Evolutionary conservation across 1,140 invertebrate species (phyloP), one percentile per base, ranked within the genome.

Genomic region (Drosophila nigrodunni): DNA sequence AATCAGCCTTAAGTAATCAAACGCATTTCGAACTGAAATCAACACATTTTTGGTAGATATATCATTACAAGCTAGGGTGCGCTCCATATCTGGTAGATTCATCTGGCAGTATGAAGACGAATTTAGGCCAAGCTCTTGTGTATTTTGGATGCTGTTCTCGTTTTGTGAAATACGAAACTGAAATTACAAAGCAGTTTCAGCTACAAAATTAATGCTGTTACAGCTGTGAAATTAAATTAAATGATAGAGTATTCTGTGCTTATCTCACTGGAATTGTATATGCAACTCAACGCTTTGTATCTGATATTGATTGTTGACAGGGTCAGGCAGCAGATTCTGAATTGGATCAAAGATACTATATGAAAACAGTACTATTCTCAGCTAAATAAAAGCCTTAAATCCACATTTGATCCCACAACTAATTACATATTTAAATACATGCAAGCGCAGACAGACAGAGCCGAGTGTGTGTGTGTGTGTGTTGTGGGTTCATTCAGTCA

Each of bases 351-450:
- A 35, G 47, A 58, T 43, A 39, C 37, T 37, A 37, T 41, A 65
- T 49, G 44, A 58, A 47, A 58, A 21, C 18, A 50, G 47, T 37
- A 30, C 25, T 30, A 35, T 64, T 35, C 41, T 57, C 47, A 67
- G 64, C 52, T 21, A 59, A 59, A 68, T 44, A 21, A 44, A 62
- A 58, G 13, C 66, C 58, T 70, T 69, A 60, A 69, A 74, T 70
- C 50, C 50, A 46, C 64, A 59, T 58, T 66, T 43, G 44, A 49
- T 37, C 43, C 35, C 47, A 30, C 35, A 69, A 74, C 72, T 74
- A 74, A 74, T 74, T 74, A 74, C 72, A 57, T 74, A 74, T 74
- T 74, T 74, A 74, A 74, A 74, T 74, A 70, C 66, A 74, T 74
- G 72, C 52, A 64, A 55, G 66, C 43, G 37, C 65, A 69, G 71